These are phyloP conservation scores for Ypsolopha sequella DNA, from an alignment of 2,888 invertebrate genomes.

Conservation along the genomic window DNA sequence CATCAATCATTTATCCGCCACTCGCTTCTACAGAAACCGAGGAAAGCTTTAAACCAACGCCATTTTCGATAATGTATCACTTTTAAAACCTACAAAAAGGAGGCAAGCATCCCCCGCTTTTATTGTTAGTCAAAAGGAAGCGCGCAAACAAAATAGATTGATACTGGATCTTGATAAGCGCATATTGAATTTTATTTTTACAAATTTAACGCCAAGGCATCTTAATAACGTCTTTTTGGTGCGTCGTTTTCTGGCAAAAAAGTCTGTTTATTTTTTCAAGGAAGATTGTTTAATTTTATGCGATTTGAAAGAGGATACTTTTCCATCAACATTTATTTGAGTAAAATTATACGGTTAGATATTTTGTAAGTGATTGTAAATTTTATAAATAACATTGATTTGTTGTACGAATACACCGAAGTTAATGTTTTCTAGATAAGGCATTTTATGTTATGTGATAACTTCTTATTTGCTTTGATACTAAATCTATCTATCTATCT, in stretches of 20 bases:
- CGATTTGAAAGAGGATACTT: background rate
- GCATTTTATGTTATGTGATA: too few species aligned
- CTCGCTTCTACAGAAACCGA: conserved; percentile 46
- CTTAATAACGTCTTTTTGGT: conserved; percentile 2
- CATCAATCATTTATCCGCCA: conserved; percentile 64
- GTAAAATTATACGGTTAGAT: background rate
- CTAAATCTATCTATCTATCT: too few species aligned
- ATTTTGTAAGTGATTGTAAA: conserved; percentile 5
- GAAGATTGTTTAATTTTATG: background rate
- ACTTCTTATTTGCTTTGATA: too few species aligned
- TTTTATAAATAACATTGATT: too few species aligned
- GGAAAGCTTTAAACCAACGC: conserved; percentile 59
- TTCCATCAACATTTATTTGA: background rate
- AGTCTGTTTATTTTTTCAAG: conserved; percentile 1
- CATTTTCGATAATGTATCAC: conserved; percentile 60
- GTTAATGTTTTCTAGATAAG: too few species aligned
- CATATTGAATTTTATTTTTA: conserved; percentile 42
- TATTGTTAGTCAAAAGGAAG: conserved; percentile 39
- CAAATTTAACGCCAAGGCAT: conserved; percentile 19
- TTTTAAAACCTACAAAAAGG: conserved; percentile 55
- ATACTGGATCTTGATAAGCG: conserved; percentile 46
- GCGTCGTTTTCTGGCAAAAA: background rate
- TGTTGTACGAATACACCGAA: too few species aligned
- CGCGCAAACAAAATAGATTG: conserved; percentile 59
- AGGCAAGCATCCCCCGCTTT: conserved; percentile 33